These are phyloP conservation scores for Asteroscopus sphinx DNA, from an alignment of 2,888 invertebrate species.

Conservation along the genomic window DNA sequence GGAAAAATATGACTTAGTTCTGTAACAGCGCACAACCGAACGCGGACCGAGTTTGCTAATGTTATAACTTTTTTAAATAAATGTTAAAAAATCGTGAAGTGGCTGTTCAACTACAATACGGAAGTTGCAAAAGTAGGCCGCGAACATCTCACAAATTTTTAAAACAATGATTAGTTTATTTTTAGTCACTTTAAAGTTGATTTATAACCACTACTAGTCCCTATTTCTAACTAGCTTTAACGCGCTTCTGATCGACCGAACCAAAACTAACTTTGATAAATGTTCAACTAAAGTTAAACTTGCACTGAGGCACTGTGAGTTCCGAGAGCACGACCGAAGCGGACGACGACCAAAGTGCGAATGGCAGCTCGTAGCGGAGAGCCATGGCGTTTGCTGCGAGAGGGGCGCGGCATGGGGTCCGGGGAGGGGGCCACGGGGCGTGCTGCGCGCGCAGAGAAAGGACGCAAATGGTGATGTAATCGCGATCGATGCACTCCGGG, in stretches of 20 bases:
- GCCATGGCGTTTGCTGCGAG: constrained; percentile 72
- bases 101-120: constrained; percentile 80
- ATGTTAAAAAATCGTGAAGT: constrained; percentile 67
- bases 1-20: constrained; percentile 68
- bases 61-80: constrained; percentile 49
- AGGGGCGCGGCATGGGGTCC: constrained; percentile 66
- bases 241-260: constrained; percentile 56
- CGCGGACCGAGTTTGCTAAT: constrained; percentile 54
- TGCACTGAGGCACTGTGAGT: constrained; percentile 66
- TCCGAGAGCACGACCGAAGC: constrained; percentile 72
- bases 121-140: constrained; percentile 84
- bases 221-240: constrained; percentile 55
- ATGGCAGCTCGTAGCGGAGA: constrained; percentile 80
- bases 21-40: constrained; percentile 57
- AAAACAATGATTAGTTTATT: constrained; percentile 51
- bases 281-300: constrained; percentile 75
- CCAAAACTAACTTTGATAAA: constrained; percentile 67
- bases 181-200: constrained; percentile 67
- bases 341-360: constrained; percentile 82
- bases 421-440: constrained; percentile 67
- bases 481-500: constrained; percentile 87
- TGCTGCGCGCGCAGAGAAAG: constrained; percentile 88
- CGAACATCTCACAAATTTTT: constrained; percentile 73
- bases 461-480: constrained; percentile 88
- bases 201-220: constrained; percentile 67